Evolutionary conservation across 2,797 vertebrate species (phyloP).

Genomic region (Sebastiscus tertius): DNA sequence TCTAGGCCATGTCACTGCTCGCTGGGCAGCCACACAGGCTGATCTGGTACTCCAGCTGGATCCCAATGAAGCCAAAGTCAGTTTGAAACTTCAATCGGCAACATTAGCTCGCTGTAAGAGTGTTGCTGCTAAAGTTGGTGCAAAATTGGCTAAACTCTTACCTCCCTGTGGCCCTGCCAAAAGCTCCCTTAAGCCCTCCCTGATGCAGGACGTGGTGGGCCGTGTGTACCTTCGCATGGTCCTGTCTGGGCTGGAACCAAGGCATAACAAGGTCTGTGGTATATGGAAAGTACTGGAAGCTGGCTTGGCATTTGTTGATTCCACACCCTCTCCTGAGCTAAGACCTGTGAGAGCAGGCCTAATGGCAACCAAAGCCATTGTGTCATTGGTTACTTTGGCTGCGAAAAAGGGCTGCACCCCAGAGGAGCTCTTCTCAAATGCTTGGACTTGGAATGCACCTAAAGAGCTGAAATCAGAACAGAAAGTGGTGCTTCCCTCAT

Average conservation of each 20-base stretch:
- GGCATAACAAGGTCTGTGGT: constrained; percentile 58
- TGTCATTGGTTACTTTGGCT: constrained; percentile 74
- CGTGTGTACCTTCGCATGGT: constrained; percentile 82
- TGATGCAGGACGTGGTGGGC: constrained; percentile 84
- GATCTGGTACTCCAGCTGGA: constrained; percentile 69
- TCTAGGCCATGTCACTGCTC: constrained; percentile 83
- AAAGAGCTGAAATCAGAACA: constrained; percentile 40
- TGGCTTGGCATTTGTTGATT: constrained; percentile 82
- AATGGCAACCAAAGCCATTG: constrained; percentile 81
- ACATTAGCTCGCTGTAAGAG: constrained; percentile 78
- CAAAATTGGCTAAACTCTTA: constrained; percentile 58
- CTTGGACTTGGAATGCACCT: constrained; percentile 83
- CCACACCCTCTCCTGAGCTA: constrained; percentile 67
- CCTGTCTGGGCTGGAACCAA: constrained; percentile 68
- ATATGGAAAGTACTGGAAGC: constrained; percentile 83
- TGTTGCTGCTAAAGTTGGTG: constrained; percentile 64
- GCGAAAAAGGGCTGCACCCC: constrained; percentile 63
- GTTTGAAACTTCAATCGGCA: constrained; percentile 72
- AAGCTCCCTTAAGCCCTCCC: constrained; percentile 24
- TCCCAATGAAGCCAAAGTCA: constrained; percentile 64
- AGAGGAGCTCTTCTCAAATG: constrained; percentile 79
- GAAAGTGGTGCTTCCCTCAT: constrained; percentile 28
- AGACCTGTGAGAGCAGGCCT: constrained; percentile 83
- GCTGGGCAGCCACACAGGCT: constrained; percentile 85
- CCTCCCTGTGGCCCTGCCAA: constrained; percentile 9